Conservation (phyloP, 2,113 vertebrate genomes). For the Melanerpes aurifrons region DNA sequence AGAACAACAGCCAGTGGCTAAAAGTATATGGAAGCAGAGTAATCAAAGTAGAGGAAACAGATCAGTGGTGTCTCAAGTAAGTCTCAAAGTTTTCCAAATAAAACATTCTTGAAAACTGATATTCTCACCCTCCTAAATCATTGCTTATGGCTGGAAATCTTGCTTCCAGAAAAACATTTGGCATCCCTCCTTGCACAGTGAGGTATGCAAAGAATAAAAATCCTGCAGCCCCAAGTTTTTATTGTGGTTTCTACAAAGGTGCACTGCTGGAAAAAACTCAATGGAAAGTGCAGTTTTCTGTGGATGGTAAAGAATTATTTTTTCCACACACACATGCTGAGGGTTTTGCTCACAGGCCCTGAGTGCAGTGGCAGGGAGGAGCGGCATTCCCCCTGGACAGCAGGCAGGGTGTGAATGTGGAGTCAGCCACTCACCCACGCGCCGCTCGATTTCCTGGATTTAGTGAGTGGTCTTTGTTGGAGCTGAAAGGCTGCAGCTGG, state of each 20-base stretch:
- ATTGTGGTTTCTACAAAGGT: conserved; percentile 48
- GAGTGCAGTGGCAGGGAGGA: not conserved
- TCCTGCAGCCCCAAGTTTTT: conserved; percentile 6
- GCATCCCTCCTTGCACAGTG: not conserved
- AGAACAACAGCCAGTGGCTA: conserved; percentile 40
- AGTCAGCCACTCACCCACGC: conserved; percentile 33
- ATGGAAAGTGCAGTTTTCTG: conserved; percentile 16
- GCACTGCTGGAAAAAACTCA: conserved; percentile 27
- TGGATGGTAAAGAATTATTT: not conserved
- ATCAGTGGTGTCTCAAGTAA: not conserved
- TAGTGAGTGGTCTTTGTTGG: conserved; percentile 63
- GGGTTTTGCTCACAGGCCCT: not conserved
- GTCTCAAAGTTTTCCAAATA: conserved; percentile 26
- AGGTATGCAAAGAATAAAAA: conserved; percentile 44
- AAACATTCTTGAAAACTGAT: conserved; percentile 52
- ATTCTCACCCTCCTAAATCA: conserved; percentile 39
- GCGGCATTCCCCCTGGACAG: not conserved
- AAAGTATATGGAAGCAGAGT: not conserved
- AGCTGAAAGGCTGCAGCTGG: conserved; percentile 77
- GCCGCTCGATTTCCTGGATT: conserved; percentile 58
- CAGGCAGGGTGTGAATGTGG: not conserved
- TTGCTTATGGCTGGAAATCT: conserved; percentile 24
- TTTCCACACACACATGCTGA: not conserved
- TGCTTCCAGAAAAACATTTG: conserved; percentile 54
- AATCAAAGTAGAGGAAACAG: conserved; percentile 24